Base-by-base conservation (phyloP, 2,113 vertebrate genomes). In the Noturus placidus region DNA sequence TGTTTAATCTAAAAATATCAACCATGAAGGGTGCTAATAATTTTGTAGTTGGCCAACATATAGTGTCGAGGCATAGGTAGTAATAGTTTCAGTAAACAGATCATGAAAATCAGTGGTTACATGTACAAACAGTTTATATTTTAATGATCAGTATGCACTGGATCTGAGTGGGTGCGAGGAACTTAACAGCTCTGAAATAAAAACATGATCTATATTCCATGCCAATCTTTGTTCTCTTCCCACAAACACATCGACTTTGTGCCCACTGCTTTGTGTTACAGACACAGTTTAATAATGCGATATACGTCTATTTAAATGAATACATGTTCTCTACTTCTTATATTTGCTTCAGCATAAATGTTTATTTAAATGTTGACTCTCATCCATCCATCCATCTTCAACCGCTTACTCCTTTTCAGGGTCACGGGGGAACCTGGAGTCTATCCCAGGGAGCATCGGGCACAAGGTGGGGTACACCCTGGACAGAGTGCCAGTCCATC, bases 191-290 rank as follows among this genome's bases (percentile, higher is more conserved):
- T 82, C 78, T 76, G 11, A 65, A 19, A 87, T 80, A 14, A 59
- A 84, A 72, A 84, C 35, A 54, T 84, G 56, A 77, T 78, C 50
- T 82, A 77, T 57, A 82, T 61, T 82, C 50, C 56, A 42, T 35
- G 56, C 27, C 46, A 78, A 74, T 56, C 56, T 87, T 38, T 84
- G 20, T 35, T 84, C 35, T 46, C 30, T 61, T 50, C 20, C 22
- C 59, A 61, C 52, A 46, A 42, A 86, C 38, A 79, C 69, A 83
- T 19, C 5, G 27, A 87, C n/a, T 63, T 67, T 72, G 72, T 86
- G 80, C 54, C 82, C 27, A 46, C 42, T 52, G 70, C 84, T 85
- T 50, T 84, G 46, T 85, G 25, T 46, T 63, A 38, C 33, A 38
- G 33, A 81, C 72, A 30, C n/a, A 59, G 56, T 81, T 61, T 81